These are phyloP conservation scores for Vollenhovia emeryi DNA, from an alignment of 1,140 invertebrate species.

Conservation along the genomic window DNA sequence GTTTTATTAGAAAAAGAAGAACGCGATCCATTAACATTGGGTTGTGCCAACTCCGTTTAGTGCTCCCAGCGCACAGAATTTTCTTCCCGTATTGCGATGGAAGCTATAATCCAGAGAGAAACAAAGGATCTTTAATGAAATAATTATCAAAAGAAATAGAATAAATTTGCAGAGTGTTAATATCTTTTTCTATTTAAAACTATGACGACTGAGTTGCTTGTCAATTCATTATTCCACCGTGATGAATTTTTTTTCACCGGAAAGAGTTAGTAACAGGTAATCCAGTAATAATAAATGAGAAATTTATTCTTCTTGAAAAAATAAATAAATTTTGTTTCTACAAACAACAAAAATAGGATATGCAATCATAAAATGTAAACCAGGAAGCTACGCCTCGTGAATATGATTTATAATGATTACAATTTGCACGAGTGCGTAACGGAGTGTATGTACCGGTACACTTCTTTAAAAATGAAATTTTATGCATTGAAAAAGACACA, in stretches of 20 bases:
- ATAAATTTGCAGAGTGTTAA: neutral
- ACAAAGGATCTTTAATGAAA: constrained; percentile 3
- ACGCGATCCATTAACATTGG: constrained; percentile 57
- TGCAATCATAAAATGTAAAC: neutral
- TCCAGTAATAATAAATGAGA: neutral
- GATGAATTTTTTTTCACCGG: neutral
- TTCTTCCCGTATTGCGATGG: constrained; percentile 10
- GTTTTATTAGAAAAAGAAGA: constrained; percentile 56
- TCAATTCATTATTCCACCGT: neutral
- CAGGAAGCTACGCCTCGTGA: neutral
- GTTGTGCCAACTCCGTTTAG: constrained; percentile 1
- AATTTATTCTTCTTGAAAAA: neutral
- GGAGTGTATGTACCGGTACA: neutral
- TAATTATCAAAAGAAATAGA: neutral
- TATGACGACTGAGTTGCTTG: neutral
- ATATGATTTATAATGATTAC: neutral
- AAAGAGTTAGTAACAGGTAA: neutral
- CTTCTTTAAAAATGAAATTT: constrained; percentile 9
- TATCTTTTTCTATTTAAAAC: neutral
- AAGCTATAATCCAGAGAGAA: neutral
- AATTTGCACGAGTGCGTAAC: neutral
- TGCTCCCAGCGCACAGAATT: constrained; percentile 21
- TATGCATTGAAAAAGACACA: neutral
- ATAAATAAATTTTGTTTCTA: neutral
- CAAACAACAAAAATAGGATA: neutral